Conservation (phyloP, 2,113 vertebrate genomes). For the Labeo rohita region DNA sequence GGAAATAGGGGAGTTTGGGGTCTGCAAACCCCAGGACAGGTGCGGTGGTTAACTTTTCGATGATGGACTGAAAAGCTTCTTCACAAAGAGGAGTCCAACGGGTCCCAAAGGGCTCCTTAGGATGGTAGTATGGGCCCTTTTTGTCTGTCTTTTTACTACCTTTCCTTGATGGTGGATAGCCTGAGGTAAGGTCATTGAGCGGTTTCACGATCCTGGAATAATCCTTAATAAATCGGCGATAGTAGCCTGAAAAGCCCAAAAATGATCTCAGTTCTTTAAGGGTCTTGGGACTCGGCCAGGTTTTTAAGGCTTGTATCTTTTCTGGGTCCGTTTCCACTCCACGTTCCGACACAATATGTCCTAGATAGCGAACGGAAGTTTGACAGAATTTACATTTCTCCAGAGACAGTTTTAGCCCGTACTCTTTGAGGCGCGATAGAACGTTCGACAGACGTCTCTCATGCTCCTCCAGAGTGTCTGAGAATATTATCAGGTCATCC, state of each 20-base stretch:
- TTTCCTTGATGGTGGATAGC: not conserved
- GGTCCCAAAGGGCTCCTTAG: not conserved
- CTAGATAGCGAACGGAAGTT: too few relatives aligned
- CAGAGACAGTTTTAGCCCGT: too few relatives aligned
- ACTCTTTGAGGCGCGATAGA: too few relatives aligned
- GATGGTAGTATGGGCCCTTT: not conserved
- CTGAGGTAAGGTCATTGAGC: not conserved
- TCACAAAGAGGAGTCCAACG: not conserved
- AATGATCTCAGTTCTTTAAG: too few relatives aligned
- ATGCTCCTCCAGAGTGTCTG: not conserved
- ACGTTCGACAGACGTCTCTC: too few relatives aligned
- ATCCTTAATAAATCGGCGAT: too few relatives aligned
- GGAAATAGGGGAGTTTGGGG: not conserved
- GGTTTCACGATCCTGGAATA: too few relatives aligned
- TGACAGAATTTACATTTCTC: too few relatives aligned
- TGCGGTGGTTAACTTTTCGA: not conserved
- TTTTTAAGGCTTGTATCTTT: conserved; percentile 1
- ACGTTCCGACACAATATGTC: too few relatives aligned
- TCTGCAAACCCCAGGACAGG: not conserved
- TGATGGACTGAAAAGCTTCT: not conserved
- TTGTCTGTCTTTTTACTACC: not conserved
- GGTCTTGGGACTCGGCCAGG: not conserved
- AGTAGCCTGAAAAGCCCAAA: too few relatives aligned
- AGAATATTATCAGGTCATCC: not conserved
- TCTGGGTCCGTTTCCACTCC: not conserved